Base-by-base conservation (phyloP, 2,113 vertebrate genomes). In the Sigmodon hispidus region DNA sequence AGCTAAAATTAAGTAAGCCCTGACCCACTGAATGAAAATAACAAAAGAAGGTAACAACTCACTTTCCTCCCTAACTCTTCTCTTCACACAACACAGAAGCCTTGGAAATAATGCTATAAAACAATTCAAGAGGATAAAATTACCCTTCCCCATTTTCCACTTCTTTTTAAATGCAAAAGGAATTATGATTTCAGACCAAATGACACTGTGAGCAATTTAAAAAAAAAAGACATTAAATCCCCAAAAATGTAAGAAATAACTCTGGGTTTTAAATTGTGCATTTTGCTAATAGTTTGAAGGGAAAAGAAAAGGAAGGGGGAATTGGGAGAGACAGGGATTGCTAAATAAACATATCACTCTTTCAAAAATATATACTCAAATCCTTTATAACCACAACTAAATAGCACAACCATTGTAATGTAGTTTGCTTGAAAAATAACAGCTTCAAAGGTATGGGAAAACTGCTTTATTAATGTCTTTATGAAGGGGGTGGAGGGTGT, bases 11-110 rank as follows among this genome's bases (percentile, higher is more conserved):
- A 84, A 59, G 87, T n/a, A 57, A 92, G 21, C 6, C 40, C 79
- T 96, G 89, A 95, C 29, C 52, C 61, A 80, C 34, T 21, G 2
- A 97, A 69, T 50, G 55, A 87, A 79, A 96, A 40, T n/a, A 86
- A 87, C 24, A 55, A 6, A 43, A 4, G 48, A 65, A 8, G 59
- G 48, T 26, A 89, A 17, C 6, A 70, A 61, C 75, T 80, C 70
- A 43, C 19, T 93, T 92, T 76, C 61, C 48, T 85, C 91, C 31
- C 40, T 59, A 59, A 12, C 22, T 87, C 55, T 70, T 77, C 43
- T 59, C 59, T 57, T 73, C 36, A 70, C 11, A 80, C 36, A 95
- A 65, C 17, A 89, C 11, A 81, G 11, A 5, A 48, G 67, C 73
- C 13, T n/a, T 67, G 2, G 34, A 55, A 87, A 95, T 21, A 50